Evolutionary conservation across 2,888 invertebrate species (phyloP).

Genomic region (Saturnia japonica): DNA sequence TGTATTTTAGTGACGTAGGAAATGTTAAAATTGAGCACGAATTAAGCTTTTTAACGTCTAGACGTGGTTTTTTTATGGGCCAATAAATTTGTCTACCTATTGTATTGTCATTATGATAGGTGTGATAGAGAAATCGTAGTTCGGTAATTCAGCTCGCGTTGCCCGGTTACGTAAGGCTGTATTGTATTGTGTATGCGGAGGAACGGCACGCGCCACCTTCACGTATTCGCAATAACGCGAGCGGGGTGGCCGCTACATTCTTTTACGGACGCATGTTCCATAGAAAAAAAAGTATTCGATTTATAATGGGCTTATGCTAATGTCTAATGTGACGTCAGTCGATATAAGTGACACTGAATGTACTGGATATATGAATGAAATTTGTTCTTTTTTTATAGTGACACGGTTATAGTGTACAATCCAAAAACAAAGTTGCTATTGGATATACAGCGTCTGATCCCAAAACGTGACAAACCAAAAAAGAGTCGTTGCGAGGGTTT

Average conservation of each 20-base stretch:
- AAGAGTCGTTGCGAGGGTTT: too few species aligned
- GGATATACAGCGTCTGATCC: too few species aligned
- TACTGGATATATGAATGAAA: conserved; percentile 17
- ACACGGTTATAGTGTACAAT: too few species aligned
- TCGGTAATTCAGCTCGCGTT: conserved; percentile 72
- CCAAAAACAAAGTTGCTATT: too few species aligned
- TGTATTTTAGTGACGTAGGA: conserved; percentile 17
- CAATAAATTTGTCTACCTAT: conserved; percentile 56
- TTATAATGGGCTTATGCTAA: conserved; percentile 29
- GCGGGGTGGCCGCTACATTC: conserved; percentile 74
- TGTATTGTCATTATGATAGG: conserved; percentile 67
- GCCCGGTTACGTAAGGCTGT: conserved; percentile 65
- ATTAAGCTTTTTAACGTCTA: conserved; percentile 53
- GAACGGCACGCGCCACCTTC: conserved; percentile 65
- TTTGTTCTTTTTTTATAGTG: conserved; percentile 14
- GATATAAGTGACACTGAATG: conserved; percentile 17
- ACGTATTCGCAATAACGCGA: conserved; percentile 63
- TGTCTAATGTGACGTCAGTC: conserved; percentile 23
- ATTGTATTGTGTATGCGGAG: conserved; percentile 51
- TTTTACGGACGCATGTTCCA: conserved; percentile 52
- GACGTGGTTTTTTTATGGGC: conserved; percentile 53
- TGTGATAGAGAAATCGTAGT: conserved; percentile 74
- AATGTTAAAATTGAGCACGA: conserved; percentile 34
- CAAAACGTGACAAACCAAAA: too few species aligned
- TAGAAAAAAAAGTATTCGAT: conserved; percentile 47